Evolutionary conservation across 2,888 invertebrate species (phyloP), one percentile per base, ranked within the genome.

Genomic region (Dasysyrphus albostriatus): DNA sequence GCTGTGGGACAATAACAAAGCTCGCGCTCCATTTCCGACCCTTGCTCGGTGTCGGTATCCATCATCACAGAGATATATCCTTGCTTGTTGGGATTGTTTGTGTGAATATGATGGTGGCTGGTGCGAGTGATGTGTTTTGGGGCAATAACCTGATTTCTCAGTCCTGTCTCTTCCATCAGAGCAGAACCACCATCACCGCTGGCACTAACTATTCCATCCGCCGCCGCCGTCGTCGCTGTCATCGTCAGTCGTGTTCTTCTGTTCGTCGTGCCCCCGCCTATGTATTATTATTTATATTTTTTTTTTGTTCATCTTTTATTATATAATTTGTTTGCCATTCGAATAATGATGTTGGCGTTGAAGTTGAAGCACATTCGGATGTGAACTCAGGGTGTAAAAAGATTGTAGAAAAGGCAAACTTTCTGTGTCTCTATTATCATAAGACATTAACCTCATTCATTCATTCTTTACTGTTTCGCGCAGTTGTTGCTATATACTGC

Each of bases 251-350:
- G 3, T 24, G 24, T 24, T 24, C 2, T 24, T 24, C 24, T 47
- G 16, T 9, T 39, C 39, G 39, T 39, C 12, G 12, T 12, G 49
- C 29, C 14, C 3, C 24, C 24, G 24, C 12, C 47, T 24, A 10
- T 51, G 24, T 51, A 24, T 51, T 54, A 16, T 32, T 32, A 32
- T 32, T 32, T 4, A 24, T 24, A 24, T 24, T 24, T 24, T 39
- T 8, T 44, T 65, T 34, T 16, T 37, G 34, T 37, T 65, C 8
- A 29, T 29, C 29, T 44, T 47, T 80, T 84, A 84, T 84, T 76
- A 80, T 80, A 80, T 84, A 80, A 84, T 84, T 84, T 84, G 84
- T 80, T 80, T 80, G 72, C 72, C 54, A 80, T 84, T 84, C 72
- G 80, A 84, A 61, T 80, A 80, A 69, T 74, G 83, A 59, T 75